Base-by-base conservation (phyloP, 1,140 invertebrate species). In the Choristoneura fumiferana region DNA sequence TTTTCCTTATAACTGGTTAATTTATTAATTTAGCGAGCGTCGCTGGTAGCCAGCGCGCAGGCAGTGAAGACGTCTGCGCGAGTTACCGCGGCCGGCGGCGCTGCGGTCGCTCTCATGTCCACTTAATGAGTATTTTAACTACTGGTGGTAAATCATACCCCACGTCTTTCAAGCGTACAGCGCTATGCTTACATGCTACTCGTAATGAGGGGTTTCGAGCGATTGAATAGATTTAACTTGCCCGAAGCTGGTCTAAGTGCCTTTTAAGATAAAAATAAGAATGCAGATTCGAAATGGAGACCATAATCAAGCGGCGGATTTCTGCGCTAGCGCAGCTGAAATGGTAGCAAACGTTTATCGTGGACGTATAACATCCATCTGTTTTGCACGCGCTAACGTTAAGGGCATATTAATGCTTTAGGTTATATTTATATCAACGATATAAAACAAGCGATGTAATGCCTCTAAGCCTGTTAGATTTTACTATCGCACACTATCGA, bases 61-160 rank as follows among this genome's bases (percentile, higher is more conserved):
- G 63, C 62, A 60, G 67, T 72, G 63, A 69, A 75, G 68, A 70
- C 60, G 67, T 72, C 61, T 54, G 66, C 37, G 58, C 63, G 59
- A 68, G 61, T 65, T 70, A 66, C 59, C 63, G 62, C 57, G 62
- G n/a, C 59, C 55, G 67, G 71, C 66, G 63, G 58, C 63, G 64
- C 63, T 65, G 73, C 69, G 68, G 71, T 59, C 60, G 60, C 62
- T 64, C 65, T 65, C 70, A 67, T 71, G 72, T 76, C 62, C 58
- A 39, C 61, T 73, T 81, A 78, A 81, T 81, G 74, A 81, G 67
- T 69, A 63, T 73, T 77, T 77, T 81, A 78, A 81, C 71, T 77
- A 75, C 74, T 69, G 74, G 69, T 68, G 65, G 67, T 78, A 77
- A 76, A 81, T 81, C 76, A 78, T 73, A 45, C 49, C 57, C 22